Evolutionary conservation across 2,797 vertebrate genomes (phyloP).

Genomic region (Phalloptychus januarius): DNA sequence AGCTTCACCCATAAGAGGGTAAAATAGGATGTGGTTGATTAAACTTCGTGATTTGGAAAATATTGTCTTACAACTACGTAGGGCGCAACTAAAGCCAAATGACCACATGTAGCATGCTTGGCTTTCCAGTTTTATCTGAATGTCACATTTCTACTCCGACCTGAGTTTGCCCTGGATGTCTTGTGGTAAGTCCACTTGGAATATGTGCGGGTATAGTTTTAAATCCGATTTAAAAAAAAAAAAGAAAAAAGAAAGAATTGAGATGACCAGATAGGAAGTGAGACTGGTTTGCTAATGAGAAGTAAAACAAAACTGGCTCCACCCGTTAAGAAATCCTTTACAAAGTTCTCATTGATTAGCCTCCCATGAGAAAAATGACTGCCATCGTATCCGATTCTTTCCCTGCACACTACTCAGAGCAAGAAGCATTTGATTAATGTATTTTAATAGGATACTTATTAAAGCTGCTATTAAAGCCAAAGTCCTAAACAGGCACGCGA

Average conservation of each 20-base stretch:
- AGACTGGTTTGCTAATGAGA: constrained; percentile 35
- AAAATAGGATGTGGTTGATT: constrained; percentile 6
- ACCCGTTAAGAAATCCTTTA: not conserved
- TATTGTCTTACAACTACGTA: not conserved
- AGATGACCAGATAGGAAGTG: constrained; percentile 33
- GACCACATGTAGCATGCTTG: not conserved
- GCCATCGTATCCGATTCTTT: not conserved
- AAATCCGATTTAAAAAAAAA: constrained; percentile 1
- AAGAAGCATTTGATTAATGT: not conserved
- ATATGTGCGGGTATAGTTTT: not conserved
- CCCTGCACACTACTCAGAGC: not conserved
- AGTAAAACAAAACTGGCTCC: constrained; percentile 32
- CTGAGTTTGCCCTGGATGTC: not conserved
- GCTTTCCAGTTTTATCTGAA: not conserved
- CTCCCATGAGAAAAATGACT: not conserved
- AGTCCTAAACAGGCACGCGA: constrained; percentile 25
- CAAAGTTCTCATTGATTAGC: constrained; percentile 6
- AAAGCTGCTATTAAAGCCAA: constrained; percentile 20
- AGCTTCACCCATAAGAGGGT: not conserved
- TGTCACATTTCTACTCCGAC: not conserved
- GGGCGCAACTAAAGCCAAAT: not conserved
- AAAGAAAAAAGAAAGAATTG: not conserved
- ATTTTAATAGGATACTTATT: not conserved
- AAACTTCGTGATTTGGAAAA: not conserved
- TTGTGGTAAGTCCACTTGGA: not conserved